A percentile compares a stretch with the other conserved stretches of the same genome.
Evolutionary conservation across 2,113 vertebrate genomes (phyloP).

Genomic region (Heptranchias perlo): DNA sequence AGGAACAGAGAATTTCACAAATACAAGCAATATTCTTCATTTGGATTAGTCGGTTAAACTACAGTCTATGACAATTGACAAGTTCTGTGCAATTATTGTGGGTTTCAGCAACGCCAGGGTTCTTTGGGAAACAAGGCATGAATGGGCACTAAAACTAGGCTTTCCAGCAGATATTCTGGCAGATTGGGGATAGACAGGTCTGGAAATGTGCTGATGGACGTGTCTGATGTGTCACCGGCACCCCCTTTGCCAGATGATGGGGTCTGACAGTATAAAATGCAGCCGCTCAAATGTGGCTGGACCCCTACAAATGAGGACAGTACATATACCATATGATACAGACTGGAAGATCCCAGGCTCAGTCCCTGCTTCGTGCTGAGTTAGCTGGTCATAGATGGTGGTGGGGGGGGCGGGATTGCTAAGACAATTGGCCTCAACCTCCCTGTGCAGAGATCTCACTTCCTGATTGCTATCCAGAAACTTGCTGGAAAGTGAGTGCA

Average conservation of each 20-base stretch:
- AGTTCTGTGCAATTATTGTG: not conserved
- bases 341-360: not conserved
- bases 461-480: not conserved
- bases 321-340: not conserved
- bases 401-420: not conserved
- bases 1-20: not conserved
- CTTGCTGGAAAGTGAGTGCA: not conserved
- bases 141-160: not conserved
- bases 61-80: not conserved
- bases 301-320: not conserved
- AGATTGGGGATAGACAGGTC: not conserved
- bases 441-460: not conserved
- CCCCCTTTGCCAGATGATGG: not conserved
- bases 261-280: not conserved
- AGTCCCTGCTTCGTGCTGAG: not conserved
- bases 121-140: not conserved
- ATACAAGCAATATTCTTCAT: not conserved
- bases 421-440: not conserved
- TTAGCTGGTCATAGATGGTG: not conserved
- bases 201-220: not conserved
- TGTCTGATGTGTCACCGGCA: not conserved
- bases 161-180: not conserved
- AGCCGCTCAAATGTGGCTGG: not conserved
- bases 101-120: not conserved
- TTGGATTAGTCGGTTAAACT: not conserved